Evolutionary conservation across 2,113 vertebrate species (phyloP), one percentile per base, ranked within the genome.

Genomic region (Charadrius vociferus): DNA sequence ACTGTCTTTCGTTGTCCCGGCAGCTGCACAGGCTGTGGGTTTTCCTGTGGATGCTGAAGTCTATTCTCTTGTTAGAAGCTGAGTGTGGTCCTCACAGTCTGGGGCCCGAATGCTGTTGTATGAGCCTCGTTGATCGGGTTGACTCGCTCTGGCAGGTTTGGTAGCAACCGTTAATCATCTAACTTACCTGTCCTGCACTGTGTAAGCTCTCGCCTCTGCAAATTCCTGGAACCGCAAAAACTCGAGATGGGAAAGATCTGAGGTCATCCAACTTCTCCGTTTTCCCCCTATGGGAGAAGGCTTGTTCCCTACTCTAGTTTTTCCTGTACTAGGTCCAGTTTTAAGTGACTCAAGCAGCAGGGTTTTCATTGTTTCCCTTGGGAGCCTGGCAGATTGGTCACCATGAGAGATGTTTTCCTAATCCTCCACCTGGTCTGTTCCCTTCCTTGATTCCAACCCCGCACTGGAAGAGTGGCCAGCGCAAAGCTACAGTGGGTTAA

Each of bases 341-440:
- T 52, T 39, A n/a, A 87, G 66, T 97, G 84, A 96, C 66, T 94
- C 81, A 91, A 72, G 52, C 62, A 56, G 58, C 53, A 58, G 88
- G 63, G 71, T 11, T 92, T 73, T 68, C 71, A 16, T 23, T 1
- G 3, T 55, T 92, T 83, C 92, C 78, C 90, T 52, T 22, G 63
- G 91, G 91, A 73, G n/a, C 52, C 55, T 81, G 93, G 93, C 84
- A 63, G 47, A 41, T 37, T 41, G 30, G 63, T 92, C 49, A 5
- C 88, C 72, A n/a, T 96, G 86, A 96, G 85, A 67, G 86, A 81
- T 52, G 49, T 95, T 96, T 96, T 95, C 95, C 95, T 66, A 36
- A 32, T 10, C 41, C 41, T 86, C 87, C 70, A 91, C 87, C 90
- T 89, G 89, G 24, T 24, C 30, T 8, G 17, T 90, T 93, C 81